Evolutionary conservation across 2,797 vertebrate species (phyloP).

Genomic region (Sebastes variabilis): DNA sequence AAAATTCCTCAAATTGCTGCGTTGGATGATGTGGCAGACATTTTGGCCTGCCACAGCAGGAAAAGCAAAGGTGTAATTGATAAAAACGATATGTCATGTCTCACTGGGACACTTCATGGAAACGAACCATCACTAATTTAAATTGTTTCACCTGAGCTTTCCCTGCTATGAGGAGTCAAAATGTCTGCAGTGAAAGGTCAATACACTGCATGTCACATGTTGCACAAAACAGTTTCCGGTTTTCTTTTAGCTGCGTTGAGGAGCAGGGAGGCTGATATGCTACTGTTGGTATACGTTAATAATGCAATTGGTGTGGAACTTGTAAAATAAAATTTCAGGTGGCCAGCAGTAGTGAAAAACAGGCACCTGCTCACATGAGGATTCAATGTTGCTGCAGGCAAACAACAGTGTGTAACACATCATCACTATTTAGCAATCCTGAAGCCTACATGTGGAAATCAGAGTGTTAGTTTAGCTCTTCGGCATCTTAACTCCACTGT

Average conservation of each 20-base stretch:
- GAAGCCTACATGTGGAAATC: not conserved
- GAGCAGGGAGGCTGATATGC: not conserved
- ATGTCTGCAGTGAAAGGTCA: not conserved
- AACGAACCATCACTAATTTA: not conserved
- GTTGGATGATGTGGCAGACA: not conserved
- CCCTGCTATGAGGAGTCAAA: not conserved
- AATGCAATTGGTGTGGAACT: not conserved
- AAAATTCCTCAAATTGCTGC: not conserved
- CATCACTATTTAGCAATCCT: not conserved
- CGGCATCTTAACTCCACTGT: slow-evolving; percentile 10
- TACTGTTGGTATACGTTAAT: not conserved
- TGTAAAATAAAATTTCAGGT: not conserved
- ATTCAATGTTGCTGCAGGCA: not conserved
- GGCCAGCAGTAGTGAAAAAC: not conserved
- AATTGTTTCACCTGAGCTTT: not conserved
- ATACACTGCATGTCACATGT: not conserved
- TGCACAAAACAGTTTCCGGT: not conserved
- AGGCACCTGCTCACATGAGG: not conserved
- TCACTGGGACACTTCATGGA: not conserved
- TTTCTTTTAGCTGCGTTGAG: not conserved
- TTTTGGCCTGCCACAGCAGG: not conserved
- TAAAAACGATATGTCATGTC: not conserved
- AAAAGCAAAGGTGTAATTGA: not conserved
- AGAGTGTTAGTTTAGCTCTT: not conserved
- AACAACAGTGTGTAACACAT: not conserved